Evolutionary conservation across 2,113 vertebrate species (phyloP).

Genomic region (Scophthalmus maximus): DNA sequence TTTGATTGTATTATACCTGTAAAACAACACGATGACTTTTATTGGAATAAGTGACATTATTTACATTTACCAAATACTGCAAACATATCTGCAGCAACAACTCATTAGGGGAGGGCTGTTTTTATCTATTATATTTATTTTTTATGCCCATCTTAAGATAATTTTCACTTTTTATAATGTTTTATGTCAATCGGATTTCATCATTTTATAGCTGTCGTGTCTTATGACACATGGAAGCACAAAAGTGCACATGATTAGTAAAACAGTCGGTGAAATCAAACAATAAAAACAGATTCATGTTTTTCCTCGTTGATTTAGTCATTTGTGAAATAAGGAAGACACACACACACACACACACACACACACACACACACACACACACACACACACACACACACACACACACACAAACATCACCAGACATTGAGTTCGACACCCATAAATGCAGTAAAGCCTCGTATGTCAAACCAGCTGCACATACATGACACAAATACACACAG

Average conservation of each 20-base stretch:
- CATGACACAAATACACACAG: neutral
- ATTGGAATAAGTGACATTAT: neutral
- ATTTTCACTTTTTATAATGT: too few species aligned
- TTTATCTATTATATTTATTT: too few species aligned
- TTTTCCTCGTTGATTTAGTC: too few species aligned
- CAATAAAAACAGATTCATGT: too few species aligned
- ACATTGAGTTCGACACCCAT: too few species aligned
- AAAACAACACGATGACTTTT: neutral
- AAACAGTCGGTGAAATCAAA: too few species aligned
- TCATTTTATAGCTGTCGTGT: too few species aligned
- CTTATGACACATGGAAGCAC: too few species aligned
- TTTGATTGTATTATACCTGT: neutral
- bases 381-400: neutral
- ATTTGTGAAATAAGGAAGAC: neutral
- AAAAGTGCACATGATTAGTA: too few species aligned
- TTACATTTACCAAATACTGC: neutral
- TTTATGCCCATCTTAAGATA: too few species aligned
- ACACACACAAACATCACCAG: too few species aligned
- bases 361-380: neutral
- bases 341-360: slow-evolving; percentile 3
- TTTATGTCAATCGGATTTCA: too few species aligned
- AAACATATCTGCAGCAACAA: neutral
- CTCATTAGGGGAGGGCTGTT: neutral
- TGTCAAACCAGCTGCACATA: slow-evolving; percentile 5
- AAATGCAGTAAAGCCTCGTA: neutral